Evolutionary conservation across 1,140 invertebrate species (phyloP).

Genomic region (Melanaphis sacchari): DNA sequence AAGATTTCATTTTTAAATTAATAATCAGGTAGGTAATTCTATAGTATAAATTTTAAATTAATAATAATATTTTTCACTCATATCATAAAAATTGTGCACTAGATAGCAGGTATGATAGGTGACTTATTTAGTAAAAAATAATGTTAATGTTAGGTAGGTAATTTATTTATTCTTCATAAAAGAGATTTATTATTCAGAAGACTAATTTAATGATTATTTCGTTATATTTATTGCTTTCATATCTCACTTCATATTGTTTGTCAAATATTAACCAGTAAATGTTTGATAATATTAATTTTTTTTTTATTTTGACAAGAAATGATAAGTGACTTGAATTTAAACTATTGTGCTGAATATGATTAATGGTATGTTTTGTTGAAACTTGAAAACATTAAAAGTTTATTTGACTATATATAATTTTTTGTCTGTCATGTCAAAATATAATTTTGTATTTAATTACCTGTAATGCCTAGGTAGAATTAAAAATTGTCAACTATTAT

Average conservation of each 20-base stretch:
- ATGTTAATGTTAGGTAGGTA: background rate
- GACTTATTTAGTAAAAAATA: background rate
- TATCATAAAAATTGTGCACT: too few species aligned
- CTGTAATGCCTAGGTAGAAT: background rate
- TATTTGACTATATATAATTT: background rate
- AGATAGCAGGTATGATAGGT: background rate
- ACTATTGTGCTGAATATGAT: background rate
- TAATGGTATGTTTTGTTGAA: background rate
- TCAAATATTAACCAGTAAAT: background rate
- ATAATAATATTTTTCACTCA: background rate
- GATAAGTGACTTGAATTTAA: background rate
- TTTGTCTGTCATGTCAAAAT: background rate
- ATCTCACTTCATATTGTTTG: background rate
- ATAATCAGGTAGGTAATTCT: too few species aligned
- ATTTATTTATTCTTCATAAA: background rate
- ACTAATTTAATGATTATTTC: background rate
- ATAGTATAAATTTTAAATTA: too few species aligned
- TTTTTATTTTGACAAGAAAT: slow-evolving; percentile 18
- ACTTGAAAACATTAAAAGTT: background rate
- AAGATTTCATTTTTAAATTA: background rate
- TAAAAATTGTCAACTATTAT: background rate
- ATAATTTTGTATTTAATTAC: background rate
- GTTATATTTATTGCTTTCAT: background rate
- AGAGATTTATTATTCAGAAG: background rate
- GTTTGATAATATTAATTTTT: background rate